Evolutionary conservation across 2,797 vertebrate genomes (phyloP), one percentile per base, ranked within the genome.

Genomic region (Eutrigla gurnardus): DNA sequence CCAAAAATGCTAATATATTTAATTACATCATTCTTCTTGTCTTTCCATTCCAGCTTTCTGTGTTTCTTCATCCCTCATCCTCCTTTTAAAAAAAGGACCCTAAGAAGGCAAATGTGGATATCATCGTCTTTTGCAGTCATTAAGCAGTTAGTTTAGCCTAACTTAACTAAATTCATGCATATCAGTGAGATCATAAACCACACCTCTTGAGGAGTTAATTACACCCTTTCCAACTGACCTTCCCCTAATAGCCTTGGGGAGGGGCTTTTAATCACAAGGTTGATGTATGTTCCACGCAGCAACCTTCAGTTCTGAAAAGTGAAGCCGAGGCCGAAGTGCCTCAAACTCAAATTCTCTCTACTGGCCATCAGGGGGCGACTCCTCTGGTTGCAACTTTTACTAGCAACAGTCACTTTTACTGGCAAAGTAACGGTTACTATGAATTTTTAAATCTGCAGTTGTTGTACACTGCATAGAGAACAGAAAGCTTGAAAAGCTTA

Each of bases 91-190:
- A 39, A 43, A 62, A 11, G 37, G 3, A 35, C 15, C 7, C 17
- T 1, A 18, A 17, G 18, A 18, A 57, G 33, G 36, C 17, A 46
- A 18, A 62, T 58, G 9, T 18, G 15, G 35, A 32, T 42, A 5
- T 18, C 43, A 18, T n/a, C 32, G 15, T 64, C 18, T 39, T 25
- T 4, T 14, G 33, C 33, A 15, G 32, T 40, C 8, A 3, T 35
- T 62, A 62, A 46, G 40, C 58, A 49, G 8, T 64, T 42, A 78
- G 7, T 52, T 76, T 54, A 59, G n/a, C 59, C 6, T 32, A 14
- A 42, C 11, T 62, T 62, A 50, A 14, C 57, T 62, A 61, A 70
- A 57, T 32, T 25, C 25, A 37, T 55, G 17, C 25, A 55, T 67
- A 62, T 42, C 36, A 49, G 33, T 33, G 15, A 61, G n/a, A 36